These are phyloP conservation scores for Siderastrea radians DNA, from an alignment of 92 coral and sea anemone species.

Conservation along the genomic window DNA sequence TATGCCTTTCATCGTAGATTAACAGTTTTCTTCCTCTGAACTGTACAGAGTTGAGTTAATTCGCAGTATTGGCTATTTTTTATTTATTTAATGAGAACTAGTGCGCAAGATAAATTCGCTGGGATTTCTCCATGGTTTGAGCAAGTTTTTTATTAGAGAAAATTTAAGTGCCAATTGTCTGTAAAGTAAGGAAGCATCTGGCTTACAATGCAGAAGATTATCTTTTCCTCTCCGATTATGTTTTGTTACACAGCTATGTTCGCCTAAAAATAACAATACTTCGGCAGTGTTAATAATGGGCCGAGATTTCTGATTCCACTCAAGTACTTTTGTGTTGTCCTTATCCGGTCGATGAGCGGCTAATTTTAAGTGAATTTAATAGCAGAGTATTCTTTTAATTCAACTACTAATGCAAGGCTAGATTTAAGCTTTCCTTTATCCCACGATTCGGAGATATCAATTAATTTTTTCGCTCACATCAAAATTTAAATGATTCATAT, in stretches of 20 bases:
- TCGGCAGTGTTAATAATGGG: neutral
- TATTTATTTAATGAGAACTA: neutral
- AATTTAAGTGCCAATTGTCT: constrained; percentile 25
- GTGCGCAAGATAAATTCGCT: neutral
- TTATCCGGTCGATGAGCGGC: constrained; percentile 15
- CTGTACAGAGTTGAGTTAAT: neutral
- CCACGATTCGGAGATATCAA: neutral
- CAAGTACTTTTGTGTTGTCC: neutral
- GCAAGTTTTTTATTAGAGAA: neutral
- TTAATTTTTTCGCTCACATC: neutral
- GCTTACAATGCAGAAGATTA: constrained; percentile 19
- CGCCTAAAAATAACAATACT: constrained; percentile 10
- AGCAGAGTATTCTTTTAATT: neutral
- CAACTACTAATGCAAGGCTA: constrained; percentile 7
- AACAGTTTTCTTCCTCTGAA: neutral
- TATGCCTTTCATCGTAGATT: too few species aligned
- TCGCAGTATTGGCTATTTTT: neutral
- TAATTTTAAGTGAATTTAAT: constrained; percentile 15
- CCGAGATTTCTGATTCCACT: constrained; percentile 12
- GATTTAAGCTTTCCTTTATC: constrained; percentile 11
- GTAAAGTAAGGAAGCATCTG: constrained; percentile 13
- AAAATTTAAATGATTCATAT: constrained; percentile 7
- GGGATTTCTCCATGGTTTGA: neutral
- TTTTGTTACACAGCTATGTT: constrained; percentile 20
- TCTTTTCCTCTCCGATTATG: constrained; percentile 23